Conservation (phyloP, 2,797 vertebrate species). For the Kryptopterus vitreolus region DNA sequence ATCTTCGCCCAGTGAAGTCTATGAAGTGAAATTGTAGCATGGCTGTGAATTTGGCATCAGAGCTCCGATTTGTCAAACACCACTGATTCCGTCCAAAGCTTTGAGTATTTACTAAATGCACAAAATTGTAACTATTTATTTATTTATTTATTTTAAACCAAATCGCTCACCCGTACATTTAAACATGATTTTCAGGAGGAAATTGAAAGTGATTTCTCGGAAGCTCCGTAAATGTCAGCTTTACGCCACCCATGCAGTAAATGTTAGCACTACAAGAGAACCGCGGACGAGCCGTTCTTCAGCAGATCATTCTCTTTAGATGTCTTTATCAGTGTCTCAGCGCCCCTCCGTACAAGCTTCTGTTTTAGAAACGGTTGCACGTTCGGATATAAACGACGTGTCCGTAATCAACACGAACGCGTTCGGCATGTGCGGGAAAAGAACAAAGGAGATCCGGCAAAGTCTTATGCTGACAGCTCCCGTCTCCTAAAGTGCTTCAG, state of each 20-base stretch:
- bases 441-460: slow-evolving; percentile 1
- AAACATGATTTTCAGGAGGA: neutral
- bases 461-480: slow-evolving; percentile 17
- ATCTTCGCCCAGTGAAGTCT: neutral
- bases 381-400: neutral
- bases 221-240: neutral
- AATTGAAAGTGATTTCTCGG: neutral
- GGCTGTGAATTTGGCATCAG: neutral
- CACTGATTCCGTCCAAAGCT: too few species aligned
- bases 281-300: neutral
- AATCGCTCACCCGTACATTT: neutral
- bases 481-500: neutral
- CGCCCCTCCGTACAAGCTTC: neutral
- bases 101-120: neutral
- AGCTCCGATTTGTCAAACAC: neutral
- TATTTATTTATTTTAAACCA: neutral
- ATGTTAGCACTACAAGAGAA: neutral
- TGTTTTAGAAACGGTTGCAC: neutral
- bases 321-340: neutral
- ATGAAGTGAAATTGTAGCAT: neutral
- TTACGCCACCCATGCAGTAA: neutral
- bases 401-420: neutral
- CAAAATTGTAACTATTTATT: neutral
- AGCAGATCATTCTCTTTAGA: neutral
- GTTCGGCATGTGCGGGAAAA: neutral